phyloP scores from a whole-genome alignment of 1,140 invertebrate genomes.

The Zaprionus taronus region DNA sequence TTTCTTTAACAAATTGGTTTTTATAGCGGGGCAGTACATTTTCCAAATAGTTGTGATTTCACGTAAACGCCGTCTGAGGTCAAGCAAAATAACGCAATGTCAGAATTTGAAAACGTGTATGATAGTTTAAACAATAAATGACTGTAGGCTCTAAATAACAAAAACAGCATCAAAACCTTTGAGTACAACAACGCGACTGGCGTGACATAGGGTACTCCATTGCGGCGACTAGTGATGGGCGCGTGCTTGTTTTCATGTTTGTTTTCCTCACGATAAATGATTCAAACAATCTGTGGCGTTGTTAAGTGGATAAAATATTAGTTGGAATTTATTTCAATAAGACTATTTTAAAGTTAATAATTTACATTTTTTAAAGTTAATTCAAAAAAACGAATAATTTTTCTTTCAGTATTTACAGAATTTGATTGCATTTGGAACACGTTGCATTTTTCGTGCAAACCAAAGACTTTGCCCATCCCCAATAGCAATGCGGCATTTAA shows the following conservation, averaged over 20 bases:
- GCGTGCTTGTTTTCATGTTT: conserved; percentile 22
- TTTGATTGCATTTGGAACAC: background rate
- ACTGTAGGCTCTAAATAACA: conserved; percentile 12
- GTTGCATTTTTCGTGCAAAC: background rate
- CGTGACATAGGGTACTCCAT: background rate
- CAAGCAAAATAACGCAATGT: background rate
- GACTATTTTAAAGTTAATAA: background rate
- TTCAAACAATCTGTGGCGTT: background rate
- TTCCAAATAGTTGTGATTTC: background rate
- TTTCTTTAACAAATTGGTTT: conserved; percentile 15
- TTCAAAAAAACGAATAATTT: background rate
- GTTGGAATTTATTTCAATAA: background rate
- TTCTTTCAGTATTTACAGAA: background rate
- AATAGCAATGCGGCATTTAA: background rate
- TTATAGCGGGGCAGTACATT: background rate
- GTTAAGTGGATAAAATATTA: background rate
- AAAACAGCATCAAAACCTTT: conserved; percentile 21
- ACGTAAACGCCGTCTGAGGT: background rate
- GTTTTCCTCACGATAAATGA: conserved; percentile 5
- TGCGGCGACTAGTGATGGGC: conserved; percentile 7
- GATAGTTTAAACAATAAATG: conserved; percentile 10
- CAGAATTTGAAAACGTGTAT: background rate
- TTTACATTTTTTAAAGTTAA: background rate
- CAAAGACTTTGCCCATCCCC: background rate
- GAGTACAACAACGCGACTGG: conserved; percentile 18